Evolutionary conservation across 2,113 vertebrate species (phyloP).

Genomic region (Aegithalos caudatus): DNA sequence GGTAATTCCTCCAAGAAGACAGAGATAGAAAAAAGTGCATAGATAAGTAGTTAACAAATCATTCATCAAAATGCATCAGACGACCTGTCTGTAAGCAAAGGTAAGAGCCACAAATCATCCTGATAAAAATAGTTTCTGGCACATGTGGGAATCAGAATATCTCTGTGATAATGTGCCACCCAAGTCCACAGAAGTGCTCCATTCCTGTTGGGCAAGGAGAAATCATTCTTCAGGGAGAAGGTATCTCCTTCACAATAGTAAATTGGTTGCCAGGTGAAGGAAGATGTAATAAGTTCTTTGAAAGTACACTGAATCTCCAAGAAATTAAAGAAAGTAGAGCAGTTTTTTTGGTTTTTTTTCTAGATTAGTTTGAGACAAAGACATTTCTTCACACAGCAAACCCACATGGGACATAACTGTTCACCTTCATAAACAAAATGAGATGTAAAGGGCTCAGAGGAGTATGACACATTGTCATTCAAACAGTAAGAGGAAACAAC

Average conservation of each 20-base stretch:
- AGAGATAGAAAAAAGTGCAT: not conserved
- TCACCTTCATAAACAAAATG: not conserved
- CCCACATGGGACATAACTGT: not conserved
- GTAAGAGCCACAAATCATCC: not conserved
- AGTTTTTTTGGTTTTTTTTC: not conserved
- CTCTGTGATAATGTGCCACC: not conserved
- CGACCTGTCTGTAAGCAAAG: not conserved
- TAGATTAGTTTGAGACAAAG: not conserved
- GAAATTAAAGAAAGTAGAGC: not conserved
- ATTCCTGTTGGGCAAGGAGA: not conserved
- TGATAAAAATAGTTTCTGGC: not conserved
- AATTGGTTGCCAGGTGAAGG: not conserved
- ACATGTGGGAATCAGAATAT: not conserved
- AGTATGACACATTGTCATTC: accelerated
- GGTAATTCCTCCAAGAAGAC: not conserved
- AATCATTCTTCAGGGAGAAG: not conserved
- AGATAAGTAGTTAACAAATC: not conserved
- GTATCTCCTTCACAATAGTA: not conserved
- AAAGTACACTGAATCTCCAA: not conserved
- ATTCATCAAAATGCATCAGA: not conserved
- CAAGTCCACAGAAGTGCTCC: not conserved
- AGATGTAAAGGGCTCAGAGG: not conserved
- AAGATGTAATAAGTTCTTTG: not conserved
- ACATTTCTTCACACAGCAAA: not conserved
- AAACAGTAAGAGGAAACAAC: not conserved